Percentiles rank a stretch among this genome's conserved stretches.
phyloP scores from a whole-genome alignment of 2,797 vertebrate genomes.

The Falco novaeseelandiae region DNA sequence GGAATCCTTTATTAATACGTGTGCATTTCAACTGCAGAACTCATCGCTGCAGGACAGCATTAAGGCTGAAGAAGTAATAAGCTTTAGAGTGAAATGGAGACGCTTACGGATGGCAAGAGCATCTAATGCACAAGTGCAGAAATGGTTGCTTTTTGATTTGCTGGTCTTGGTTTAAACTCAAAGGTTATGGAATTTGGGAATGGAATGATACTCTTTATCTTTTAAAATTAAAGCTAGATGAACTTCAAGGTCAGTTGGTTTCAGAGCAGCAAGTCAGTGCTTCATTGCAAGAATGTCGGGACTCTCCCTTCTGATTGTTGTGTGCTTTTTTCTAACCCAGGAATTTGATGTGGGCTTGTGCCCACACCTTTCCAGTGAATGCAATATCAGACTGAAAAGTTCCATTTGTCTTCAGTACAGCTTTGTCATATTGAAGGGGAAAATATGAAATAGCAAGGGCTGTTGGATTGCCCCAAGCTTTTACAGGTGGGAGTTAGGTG shows the following conservation, averaged over 20 bases:
- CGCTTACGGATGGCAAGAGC: background rate
- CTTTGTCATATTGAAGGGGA: background rate
- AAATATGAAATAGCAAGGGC: background rate
- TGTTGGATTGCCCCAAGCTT: background rate
- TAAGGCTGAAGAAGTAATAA: background rate
- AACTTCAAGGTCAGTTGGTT: background rate
- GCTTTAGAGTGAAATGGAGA: background rate
- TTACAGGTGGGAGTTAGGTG: background rate
- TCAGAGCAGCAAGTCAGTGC: background rate
- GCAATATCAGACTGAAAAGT: background rate
- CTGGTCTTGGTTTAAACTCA: background rate
- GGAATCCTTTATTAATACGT: background rate
- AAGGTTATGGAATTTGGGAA: background rate
- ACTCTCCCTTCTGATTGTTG: background rate
- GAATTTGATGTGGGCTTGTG: background rate
- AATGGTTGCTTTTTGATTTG: background rate
- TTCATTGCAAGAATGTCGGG: background rate
- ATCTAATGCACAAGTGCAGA: fast-evolving
- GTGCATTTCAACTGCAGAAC: background rate
- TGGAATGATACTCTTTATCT: background rate
- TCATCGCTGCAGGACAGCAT: background rate
- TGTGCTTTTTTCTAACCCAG: background rate
- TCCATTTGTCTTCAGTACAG: background rate
- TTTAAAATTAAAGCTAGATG: background rate
- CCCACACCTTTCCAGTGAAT: background rate